Evolutionary conservation across 1,140 invertebrate genomes (phyloP).

Genomic region (Aphelenchoides besseyi): DNA sequence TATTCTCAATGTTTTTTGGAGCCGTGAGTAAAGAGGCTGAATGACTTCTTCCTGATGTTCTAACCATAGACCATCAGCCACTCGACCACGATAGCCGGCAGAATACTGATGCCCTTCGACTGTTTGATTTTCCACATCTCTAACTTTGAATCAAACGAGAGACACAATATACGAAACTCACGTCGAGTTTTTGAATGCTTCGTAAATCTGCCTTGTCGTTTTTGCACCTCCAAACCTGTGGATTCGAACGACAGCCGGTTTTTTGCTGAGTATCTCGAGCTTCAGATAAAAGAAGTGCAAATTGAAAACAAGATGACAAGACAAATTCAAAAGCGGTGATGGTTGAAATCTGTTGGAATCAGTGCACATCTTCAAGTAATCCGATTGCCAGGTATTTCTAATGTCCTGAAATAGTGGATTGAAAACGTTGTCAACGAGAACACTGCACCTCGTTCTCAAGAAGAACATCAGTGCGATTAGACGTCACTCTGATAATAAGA

Average conservation of each 20-base stretch:
- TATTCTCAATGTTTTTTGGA: conserved; percentile 33
- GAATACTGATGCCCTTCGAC: conserved; percentile 44
- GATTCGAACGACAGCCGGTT: conserved; percentile 39
- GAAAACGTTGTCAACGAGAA: background rate
- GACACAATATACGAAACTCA: conserved; percentile 14
- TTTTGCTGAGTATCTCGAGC: conserved; percentile 32
- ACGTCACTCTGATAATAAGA: no score
- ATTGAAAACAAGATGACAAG: background rate
- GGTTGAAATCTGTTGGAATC: background rate
- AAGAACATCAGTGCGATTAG: conserved; percentile 14
- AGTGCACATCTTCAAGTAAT: conserved; percentile 29
- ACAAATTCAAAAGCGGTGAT: background rate
- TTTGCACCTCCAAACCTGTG: conserved; percentile 29
- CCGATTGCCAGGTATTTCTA: conserved; percentile 37
- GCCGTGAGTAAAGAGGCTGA: conserved; percentile 17
- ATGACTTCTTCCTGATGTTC: conserved; percentile 29
- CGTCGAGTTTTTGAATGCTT: conserved; percentile 36
- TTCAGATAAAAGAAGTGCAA: conserved; percentile 7
- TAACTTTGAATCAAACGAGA: background rate
- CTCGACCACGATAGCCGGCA: conserved; percentile 33
- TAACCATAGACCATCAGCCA: conserved; percentile 46
- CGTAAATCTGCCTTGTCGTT: conserved; percentile 25
- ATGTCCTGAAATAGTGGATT: conserved; percentile 47
- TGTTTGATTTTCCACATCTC: conserved; percentile 40
- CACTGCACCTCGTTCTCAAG: conserved; percentile 25